These are phyloP conservation scores for Pungitius pungitius DNA, from an alignment of 2,113 vertebrate species.

Conservation along the genomic window DNA sequence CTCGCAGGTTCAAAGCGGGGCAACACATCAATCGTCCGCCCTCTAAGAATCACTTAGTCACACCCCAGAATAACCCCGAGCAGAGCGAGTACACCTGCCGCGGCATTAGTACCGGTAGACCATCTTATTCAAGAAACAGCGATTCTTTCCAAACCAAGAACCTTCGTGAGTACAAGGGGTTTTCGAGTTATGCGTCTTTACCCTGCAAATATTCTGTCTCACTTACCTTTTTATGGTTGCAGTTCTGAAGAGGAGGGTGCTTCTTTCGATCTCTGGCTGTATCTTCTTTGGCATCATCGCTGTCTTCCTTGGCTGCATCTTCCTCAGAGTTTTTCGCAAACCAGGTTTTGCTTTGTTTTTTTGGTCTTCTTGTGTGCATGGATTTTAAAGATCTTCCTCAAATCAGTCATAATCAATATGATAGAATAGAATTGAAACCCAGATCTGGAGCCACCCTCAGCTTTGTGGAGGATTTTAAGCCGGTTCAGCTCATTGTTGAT, in stretches of 20 bases:
- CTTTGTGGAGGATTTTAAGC: neutral
- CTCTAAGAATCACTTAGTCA: conserved; percentile 33
- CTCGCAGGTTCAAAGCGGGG: conserved; percentile 50
- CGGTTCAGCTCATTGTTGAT: neutral
- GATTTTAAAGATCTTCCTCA: neutral
- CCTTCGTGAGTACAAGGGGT: conserved; percentile 65
- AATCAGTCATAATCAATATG: neutral
- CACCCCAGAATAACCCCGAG: conserved; percentile 57
- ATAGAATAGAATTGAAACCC: neutral
- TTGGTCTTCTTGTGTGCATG: neutral
- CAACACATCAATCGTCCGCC: fast-evolving
- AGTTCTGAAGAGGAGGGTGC: conserved; percentile 77
- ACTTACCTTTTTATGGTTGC: neutral
- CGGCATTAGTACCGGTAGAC: conserved; percentile 45
- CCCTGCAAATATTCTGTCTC: neutral
- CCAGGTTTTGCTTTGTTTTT: conserved; percentile 53
- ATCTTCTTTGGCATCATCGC: conserved; percentile 66
- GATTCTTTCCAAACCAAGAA: conserved; percentile 67
- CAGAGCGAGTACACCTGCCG: conserved; percentile 69
- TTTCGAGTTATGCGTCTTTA: neutral
- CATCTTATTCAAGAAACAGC: conserved; percentile 53
- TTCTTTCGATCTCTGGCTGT: conserved; percentile 76
- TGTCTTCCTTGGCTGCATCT: conserved; percentile 63
- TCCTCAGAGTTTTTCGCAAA: conserved; percentile 63
- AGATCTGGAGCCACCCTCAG: neutral